Conservation (phyloP, 2,113 vertebrate species). For the Octodon degus region DNA sequence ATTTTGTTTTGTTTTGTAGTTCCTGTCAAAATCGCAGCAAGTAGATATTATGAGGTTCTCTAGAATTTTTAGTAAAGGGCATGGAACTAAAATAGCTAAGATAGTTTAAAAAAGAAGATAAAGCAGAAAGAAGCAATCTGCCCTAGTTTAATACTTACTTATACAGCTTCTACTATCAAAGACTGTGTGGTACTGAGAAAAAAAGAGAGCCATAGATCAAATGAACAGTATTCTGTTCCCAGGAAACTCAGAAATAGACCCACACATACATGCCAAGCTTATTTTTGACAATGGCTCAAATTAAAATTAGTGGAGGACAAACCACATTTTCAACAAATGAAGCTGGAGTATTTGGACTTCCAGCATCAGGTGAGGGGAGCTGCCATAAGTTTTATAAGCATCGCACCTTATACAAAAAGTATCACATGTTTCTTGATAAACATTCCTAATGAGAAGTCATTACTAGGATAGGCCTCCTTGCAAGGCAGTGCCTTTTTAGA, state of each 20-base stretch:
- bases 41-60: background rate
- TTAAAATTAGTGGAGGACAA: background rate
- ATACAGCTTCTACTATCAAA: background rate
- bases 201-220: background rate
- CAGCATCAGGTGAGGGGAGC: background rate
- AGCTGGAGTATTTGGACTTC: background rate
- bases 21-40: background rate
- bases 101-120: background rate
- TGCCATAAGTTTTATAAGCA: background rate
- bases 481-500: background rate
- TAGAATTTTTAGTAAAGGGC: background rate
- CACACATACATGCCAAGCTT: background rate
- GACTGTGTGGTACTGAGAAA: background rate
- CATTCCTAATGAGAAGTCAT: background rate
- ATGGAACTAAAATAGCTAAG: background rate
- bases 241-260: background rate
- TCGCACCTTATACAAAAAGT: background rate
- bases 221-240: background rate
- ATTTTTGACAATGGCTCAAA: background rate
- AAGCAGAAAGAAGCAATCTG: constrained; percentile 6
- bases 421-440: background rate
- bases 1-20: background rate
- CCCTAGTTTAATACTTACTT: background rate
- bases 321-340: background rate
- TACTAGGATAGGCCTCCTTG: background rate